phyloP scores from a whole-genome alignment of 2,797 vertebrate genomes.

The Vultur gryphus region DNA sequence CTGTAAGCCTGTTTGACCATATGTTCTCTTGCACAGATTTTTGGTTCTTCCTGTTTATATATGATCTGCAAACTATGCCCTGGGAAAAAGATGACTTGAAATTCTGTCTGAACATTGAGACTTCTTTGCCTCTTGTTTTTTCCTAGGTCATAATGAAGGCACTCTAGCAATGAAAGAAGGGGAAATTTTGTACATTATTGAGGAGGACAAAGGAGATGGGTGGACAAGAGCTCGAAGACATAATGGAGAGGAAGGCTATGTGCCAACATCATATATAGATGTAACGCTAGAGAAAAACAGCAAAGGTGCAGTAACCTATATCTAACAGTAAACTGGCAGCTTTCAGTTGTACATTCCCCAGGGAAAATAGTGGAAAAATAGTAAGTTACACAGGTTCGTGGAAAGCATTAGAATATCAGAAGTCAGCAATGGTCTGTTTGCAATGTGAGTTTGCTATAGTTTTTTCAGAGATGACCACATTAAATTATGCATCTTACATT shows the following conservation, averaged over 20 bases:
- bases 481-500: constrained; percentile 36
- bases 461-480: not conserved
- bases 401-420: constrained; percentile 25
- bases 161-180: constrained; percentile 95
- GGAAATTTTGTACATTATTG: constrained; percentile 94
- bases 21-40: constrained; percentile 10
- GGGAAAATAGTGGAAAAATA: constrained; percentile 37
- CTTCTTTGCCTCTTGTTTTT: constrained; percentile 10
- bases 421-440: constrained; percentile 58
- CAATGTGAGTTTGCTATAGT: constrained; percentile 68
- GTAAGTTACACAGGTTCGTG: not conserved
- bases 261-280: constrained; percentile 97
- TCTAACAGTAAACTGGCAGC: constrained; percentile 78
- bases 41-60: constrained; percentile 21
- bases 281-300: constrained; percentile 98
- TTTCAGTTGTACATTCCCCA: constrained; percentile 33
- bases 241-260: constrained; percentile 95
- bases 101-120: constrained; percentile 3
- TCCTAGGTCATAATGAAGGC: constrained; percentile 93
- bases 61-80: not conserved
- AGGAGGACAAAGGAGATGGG: constrained; percentile 98
- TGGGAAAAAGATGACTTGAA: constrained; percentile 27
- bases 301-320: constrained; percentile 99
- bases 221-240: constrained; percentile 97
- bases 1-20: not conserved